Base-by-base conservation (phyloP, 2,113 vertebrate genomes). In the Lepus europaeus region DNA sequence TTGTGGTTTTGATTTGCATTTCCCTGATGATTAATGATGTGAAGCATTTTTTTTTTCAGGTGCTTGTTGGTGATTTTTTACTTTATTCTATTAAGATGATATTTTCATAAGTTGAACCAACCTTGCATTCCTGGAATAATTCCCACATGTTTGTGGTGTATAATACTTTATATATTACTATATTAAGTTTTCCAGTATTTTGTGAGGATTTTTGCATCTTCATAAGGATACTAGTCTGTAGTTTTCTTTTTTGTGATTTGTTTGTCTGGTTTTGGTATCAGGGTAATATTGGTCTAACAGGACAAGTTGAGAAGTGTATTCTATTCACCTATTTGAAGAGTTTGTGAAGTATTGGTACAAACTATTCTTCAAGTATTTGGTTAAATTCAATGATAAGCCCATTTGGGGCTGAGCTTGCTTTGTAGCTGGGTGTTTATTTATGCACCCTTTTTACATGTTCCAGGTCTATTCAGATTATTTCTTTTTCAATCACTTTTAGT, bases 151-250 rank as follows among this genome's bases (percentile, higher is more conserved):
- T 80, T 51, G 12, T 86, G 29, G 16, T n/a, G 3, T 61, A 7
- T 45, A 56, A 80, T 82, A 3, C 8, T 79, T 90, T 51, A 74
- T 63, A 27, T 51, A 68, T 53, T 73, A 36, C 36, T 33, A 9
- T 53, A 82, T 72, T 95, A 39, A 39, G 31, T 78, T 93, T 83
- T 74, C 19, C 27, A 59, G 66, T 59, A 70, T 81, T 94, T 79
- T 90, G 9, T 73, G 36, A 56, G 5, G 36, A n/a, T 61, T 51
- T 91, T 83, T 82, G 25, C 19, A 19, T 36, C 23, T 78, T 7
- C 20, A 36, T 36, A 61, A 27, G 51, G 36, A 39, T n/a, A 85
- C 45, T 33, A 9, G 22, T 45, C 29, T 76, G 4, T 29, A 56
- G 19, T 19, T 82, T 87, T 74, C 19, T 45, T 66, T 68, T 80